Base-by-base conservation (phyloP, 1,140 invertebrate genomes). In the Brachionus paranguensis region DNA sequence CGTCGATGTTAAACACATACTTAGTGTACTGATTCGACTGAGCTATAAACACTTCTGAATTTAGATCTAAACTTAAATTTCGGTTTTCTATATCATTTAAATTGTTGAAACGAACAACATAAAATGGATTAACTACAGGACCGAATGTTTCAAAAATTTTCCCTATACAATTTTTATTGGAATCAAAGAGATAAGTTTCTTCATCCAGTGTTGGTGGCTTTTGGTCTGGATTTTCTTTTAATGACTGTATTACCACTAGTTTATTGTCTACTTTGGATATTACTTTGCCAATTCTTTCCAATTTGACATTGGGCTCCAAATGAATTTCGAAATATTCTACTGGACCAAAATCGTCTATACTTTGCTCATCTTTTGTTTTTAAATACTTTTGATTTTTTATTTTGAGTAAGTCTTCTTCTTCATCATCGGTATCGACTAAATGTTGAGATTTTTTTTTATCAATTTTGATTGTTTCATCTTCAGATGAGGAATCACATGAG, bases 111-210 rank as follows among this genome's bases (percentile, higher is more conserved):
- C 94, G 90, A 1, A 96, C 91, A 84, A 93, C 93, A 88, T 96
- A 96, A 86, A 93, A 91, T 0, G 95, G 94, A 86, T 94, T 91
- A 0, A 89, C 89, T 0, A 95, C 93, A 86, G 92, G 91, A 5
- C 95, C 95, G 89, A 97, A 93, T 4, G 96, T 94, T 91, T 97
- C 96, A 90, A 95, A 96, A 79, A 97, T 72, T 55, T 53, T 92
- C 86, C 92, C 91, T 14, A 85, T 24, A 33, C 41, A 72, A 29
- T 68, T 53, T 37, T 43, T 37, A 83, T 83, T 68, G n/a, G 43
- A 47, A 55, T 83, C 60, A 27, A 83, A 83, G 4, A 83, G 45
- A 70, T 41, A 53, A 17, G 60, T 83, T 68, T 83, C 68, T 68
- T 83, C 81, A 17, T 83, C 60, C 20, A 83, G 10, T 20, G 76